Evolutionary conservation across 2,113 vertebrate species (phyloP).

Genomic region (Tragelaphus imberbis): DNA sequence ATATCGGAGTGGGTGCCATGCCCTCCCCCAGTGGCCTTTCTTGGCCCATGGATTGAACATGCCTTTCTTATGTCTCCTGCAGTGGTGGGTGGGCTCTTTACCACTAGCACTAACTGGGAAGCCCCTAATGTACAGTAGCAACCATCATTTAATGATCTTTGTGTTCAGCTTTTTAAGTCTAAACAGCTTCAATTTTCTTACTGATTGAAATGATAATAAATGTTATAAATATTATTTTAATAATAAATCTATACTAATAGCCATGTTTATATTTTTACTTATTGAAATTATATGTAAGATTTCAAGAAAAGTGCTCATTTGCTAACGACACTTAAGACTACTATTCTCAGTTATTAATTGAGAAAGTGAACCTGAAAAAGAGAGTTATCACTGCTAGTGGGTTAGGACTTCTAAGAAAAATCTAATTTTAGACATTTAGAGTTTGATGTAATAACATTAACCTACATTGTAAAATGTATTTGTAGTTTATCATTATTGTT

Average conservation of each 20-base stretch:
- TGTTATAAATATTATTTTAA: background rate
- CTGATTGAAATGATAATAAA: background rate
- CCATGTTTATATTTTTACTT: background rate
- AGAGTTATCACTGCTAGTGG: background rate
- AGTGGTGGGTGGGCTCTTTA: background rate
- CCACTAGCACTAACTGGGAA: background rate
- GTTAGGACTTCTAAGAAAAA: background rate
- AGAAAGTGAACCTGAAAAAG: background rate
- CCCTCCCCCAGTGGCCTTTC: background rate
- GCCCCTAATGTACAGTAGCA: background rate
- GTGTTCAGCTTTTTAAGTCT: background rate
- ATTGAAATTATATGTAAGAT: background rate
- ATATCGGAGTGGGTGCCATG: background rate
- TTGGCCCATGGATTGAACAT: fast-evolving
- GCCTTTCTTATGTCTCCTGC: fast-evolving
- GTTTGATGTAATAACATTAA: background rate
- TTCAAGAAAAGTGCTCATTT: background rate
- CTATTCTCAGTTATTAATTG: background rate
- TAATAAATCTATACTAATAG: background rate
- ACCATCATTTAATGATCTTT: background rate
- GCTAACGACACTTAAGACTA: background rate
- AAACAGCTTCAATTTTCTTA: background rate
- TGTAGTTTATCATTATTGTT: background rate
- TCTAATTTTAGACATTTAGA: background rate
- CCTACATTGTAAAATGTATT: background rate